Evolutionary conservation across 2,888 invertebrate genomes (phyloP).

Genomic region (Deilephila elpenor): DNA sequence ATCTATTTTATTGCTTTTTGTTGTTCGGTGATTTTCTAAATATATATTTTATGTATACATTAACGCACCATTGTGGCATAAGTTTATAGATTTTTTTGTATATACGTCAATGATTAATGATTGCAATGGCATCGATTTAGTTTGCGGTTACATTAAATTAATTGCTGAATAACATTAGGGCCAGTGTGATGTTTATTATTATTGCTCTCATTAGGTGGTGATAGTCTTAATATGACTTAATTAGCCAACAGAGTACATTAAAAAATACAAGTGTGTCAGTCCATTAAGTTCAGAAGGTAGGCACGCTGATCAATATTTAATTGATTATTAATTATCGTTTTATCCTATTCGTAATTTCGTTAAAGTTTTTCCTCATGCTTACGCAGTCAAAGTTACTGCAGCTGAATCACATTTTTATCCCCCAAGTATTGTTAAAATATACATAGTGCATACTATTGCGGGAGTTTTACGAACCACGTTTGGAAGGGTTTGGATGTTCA

Average conservation of each 20-base stretch:
- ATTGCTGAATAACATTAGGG: constrained; percentile 67
- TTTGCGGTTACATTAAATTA: constrained; percentile 58
- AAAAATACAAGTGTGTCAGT: constrained; percentile 68
- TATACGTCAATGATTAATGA: constrained; percentile 53
- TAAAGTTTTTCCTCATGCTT: constrained; percentile 63
- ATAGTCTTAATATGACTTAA: constrained; percentile 55
- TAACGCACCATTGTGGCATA: constrained; percentile 47
- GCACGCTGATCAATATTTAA: constrained; percentile 57
- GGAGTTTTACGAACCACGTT: not conserved
- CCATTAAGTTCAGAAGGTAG: constrained; percentile 55
- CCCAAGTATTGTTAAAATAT: not conserved
- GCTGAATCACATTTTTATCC: not conserved
- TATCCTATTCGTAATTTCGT: constrained; percentile 50
- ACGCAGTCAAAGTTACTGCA: not conserved
- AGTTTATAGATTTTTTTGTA: constrained; percentile 39
- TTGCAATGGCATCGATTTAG: constrained; percentile 51
- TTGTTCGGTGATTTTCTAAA: no score
- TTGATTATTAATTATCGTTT: constrained; percentile 58
- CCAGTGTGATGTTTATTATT: constrained; percentile 64
- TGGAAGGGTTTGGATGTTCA: not conserved
- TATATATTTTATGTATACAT: no score
- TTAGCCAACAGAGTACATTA: constrained; percentile 70
- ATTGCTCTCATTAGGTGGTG: constrained; percentile 60
- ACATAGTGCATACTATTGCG: no score
- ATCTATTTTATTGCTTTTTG: no score